Conservation (phyloP, 2,113 vertebrate genomes). For the Corythoichthys intestinalis region DNA sequence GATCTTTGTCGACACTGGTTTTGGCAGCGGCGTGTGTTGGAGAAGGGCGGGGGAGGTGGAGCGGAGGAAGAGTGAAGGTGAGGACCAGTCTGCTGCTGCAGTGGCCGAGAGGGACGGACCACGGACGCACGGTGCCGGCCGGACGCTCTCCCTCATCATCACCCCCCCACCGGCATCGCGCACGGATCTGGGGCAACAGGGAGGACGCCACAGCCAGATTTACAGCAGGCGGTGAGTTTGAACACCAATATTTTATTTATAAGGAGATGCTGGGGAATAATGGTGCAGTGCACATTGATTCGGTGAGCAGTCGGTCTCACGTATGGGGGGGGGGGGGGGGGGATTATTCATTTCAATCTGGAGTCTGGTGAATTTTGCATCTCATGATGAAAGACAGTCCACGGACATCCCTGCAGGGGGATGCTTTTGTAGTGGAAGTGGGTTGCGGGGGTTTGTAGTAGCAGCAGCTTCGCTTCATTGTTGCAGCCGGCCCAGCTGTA, state of each 20-base stretch:
- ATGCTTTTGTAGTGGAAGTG: neutral
- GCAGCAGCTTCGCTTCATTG: slow-evolving; percentile 15
- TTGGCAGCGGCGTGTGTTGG: slow-evolving; percentile 50
- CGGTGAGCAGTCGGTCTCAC: slow-evolving; percentile 15
- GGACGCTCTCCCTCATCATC: slow-evolving; percentile 34
- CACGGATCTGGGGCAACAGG: neutral
- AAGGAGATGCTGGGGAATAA: slow-evolving; percentile 27
- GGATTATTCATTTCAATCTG: neutral
- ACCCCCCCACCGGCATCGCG: slow-evolving; percentile 3
- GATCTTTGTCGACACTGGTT: slow-evolving; percentile 49
- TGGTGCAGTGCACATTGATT: slow-evolving; percentile 51
- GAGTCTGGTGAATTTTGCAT: slow-evolving; percentile 8
- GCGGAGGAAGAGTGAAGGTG: slow-evolving; percentile 36
- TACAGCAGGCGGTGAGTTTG: slow-evolving; percentile 54
- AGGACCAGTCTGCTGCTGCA: slow-evolving; percentile 62
- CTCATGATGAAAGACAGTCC: neutral
- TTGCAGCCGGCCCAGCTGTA: slow-evolving; percentile 52
- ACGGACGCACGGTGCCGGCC: slow-evolving; percentile 32
- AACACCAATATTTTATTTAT: neutral
- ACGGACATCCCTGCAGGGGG: neutral
- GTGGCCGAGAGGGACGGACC: slow-evolving; percentile 36
- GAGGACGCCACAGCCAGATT: slow-evolving; percentile 25
- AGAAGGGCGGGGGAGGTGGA: slow-evolving; percentile 22
- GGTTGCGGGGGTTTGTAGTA: slow-evolving; percentile 9
- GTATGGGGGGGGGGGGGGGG: slow-evolving; percentile 38